phyloP scores from a whole-genome alignment of 2,797 vertebrate genomes.

The Erithacus rubecula region DNA sequence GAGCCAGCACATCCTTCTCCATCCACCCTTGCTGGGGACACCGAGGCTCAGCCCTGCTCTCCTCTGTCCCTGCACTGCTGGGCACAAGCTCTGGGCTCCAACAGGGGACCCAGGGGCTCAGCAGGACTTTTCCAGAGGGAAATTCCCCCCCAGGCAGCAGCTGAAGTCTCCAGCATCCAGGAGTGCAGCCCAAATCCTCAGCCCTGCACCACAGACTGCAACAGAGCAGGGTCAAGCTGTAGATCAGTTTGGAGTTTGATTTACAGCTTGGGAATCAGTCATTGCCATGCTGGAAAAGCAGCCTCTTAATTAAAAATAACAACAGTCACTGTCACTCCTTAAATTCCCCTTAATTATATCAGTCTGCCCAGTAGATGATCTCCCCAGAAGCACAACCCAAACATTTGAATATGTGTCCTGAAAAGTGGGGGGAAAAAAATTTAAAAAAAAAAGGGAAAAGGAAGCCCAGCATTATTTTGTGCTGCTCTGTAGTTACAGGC shows the following conservation, averaged over 20 bases:
- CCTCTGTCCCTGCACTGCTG: not conserved
- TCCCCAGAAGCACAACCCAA: not conserved
- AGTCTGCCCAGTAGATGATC: accelerated
- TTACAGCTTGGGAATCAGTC: not conserved
- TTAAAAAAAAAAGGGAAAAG: not conserved
- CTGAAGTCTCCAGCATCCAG: too few species aligned
- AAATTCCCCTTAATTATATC: not conserved
- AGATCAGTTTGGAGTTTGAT: not conserved
- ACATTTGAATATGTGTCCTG: not conserved
- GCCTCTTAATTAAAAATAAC: conserved; percentile 15
- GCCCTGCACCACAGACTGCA: too few species aligned
- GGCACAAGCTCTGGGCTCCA: not conserved
- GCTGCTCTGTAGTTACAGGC: accelerated
- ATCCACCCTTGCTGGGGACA: not conserved
- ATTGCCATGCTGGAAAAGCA: not conserved
- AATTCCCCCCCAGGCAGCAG: accelerated
- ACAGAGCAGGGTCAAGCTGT: not conserved
- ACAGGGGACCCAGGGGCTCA: accelerated
- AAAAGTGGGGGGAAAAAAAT: not conserved
- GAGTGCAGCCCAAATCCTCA: not conserved
- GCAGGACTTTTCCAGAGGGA: not conserved
- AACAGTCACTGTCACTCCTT: not conserved
- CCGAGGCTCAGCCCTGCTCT: not conserved
- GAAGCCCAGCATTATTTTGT: not conserved
- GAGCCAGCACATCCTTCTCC: not conserved